Percentiles rank a stretch among this genome's conserved stretches.
phyloP scores from a whole-genome alignment of 2,888 invertebrate species.

The Melipona bicolor region DNA sequence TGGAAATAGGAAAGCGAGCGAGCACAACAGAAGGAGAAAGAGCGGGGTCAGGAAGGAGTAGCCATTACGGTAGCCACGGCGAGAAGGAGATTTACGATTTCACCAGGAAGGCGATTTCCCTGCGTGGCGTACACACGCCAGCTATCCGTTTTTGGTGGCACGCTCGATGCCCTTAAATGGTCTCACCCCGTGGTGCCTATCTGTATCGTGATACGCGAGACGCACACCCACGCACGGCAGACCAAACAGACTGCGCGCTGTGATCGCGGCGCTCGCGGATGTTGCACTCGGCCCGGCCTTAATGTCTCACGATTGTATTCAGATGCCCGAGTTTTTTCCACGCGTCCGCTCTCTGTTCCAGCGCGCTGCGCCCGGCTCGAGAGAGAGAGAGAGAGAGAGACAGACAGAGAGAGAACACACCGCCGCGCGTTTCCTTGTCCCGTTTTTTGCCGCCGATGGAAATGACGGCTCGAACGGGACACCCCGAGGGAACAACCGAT shows the following conservation, averaged over 20 bases:
- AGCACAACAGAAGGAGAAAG: slow-evolving; percentile 31
- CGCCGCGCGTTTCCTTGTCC: slow-evolving; percentile 48
- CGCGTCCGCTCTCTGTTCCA: slow-evolving; percentile 45
- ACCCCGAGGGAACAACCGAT: background rate
- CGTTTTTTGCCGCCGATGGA: slow-evolving; percentile 26
- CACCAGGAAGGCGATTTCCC: slow-evolving; percentile 71
- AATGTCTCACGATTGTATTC: slow-evolving; percentile 72
- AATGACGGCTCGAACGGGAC: slow-evolving; percentile 30
- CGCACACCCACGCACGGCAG: slow-evolving; percentile 43
- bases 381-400: slow-evolving; percentile 7
- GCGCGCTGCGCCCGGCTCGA: slow-evolving; percentile 29
- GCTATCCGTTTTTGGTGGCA: slow-evolving; percentile 66
- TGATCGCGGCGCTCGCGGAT: slow-evolving; percentile 42
- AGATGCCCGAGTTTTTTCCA: slow-evolving; percentile 65
- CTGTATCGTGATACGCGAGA: slow-evolving; percentile 57
- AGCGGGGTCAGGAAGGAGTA: slow-evolving; percentile 34
- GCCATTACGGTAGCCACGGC: slow-evolving; percentile 48
- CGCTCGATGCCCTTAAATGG: slow-evolving; percentile 62
- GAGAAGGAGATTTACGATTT: slow-evolving; percentile 75
- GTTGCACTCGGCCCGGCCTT: slow-evolving; percentile 57
- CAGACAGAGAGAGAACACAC: slow-evolving; percentile 14
- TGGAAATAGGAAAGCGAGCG: background rate
- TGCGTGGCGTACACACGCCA: slow-evolving; percentile 45
- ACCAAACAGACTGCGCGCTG: slow-evolving; percentile 13
- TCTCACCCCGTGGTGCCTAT: slow-evolving; percentile 51